Evolutionary conservation across 2,797 vertebrate species (phyloP).

Genomic region (Paedocypris micromegethes): DNA sequence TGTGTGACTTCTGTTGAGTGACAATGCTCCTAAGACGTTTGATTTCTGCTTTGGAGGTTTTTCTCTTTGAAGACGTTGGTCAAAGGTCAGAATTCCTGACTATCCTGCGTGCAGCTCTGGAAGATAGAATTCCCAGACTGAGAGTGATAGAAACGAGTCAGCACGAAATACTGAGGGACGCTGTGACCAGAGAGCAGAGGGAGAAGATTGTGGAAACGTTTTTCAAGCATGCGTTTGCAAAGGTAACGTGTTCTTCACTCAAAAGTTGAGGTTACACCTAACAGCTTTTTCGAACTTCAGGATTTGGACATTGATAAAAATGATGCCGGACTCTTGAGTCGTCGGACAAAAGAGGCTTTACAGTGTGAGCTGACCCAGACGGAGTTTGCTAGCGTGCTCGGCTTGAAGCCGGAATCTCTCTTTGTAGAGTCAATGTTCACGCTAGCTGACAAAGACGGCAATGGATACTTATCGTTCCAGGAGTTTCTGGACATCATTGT

Average conservation of each 20-base stretch:
- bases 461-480: conserved; percentile 91
- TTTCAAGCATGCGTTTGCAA: conserved; percentile 88
- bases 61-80: conserved; percentile 77
- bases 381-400: conserved; percentile 86
- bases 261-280: not conserved
- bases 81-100: conserved; percentile 70
- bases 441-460: conserved; percentile 89
- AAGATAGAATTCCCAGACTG: conserved; percentile 52
- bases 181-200: conserved; percentile 82
- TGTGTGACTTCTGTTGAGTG: not conserved
- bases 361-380: conserved; percentile 82
- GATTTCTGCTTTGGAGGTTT: conserved; percentile 68
- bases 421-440: conserved; percentile 97
- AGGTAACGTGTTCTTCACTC: conserved; percentile 63
- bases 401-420: conserved; percentile 81
- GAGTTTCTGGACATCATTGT: conserved; percentile 94
- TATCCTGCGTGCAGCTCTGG: conserved; percentile 59
- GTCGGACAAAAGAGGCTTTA: conserved; percentile 78
- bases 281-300: conserved; percentile 55
- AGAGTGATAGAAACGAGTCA: conserved; percentile 69
- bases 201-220: conserved; percentile 86
- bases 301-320: conserved; percentile 82
- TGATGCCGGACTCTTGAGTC: conserved; percentile 74
- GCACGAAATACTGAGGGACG: conserved; percentile 74
- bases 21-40: not conserved